Evolutionary conservation across 2,888 invertebrate genomes (phyloP).

Genomic region (Trichacis sp.): DNA sequence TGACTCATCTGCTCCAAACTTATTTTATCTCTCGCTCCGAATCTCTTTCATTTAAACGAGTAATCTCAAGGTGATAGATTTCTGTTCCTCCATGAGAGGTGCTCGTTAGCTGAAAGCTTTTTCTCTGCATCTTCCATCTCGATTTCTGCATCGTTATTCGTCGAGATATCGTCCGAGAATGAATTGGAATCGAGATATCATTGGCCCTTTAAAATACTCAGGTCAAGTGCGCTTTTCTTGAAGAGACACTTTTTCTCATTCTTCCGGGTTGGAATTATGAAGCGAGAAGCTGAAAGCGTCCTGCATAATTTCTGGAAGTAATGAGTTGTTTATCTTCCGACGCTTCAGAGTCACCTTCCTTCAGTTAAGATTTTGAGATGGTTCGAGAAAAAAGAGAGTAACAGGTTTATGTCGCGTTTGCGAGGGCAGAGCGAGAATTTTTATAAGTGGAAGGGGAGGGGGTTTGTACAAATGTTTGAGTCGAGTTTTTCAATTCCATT

Average conservation of each 20-base stretch:
- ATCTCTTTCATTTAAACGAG: conserved; percentile 41
- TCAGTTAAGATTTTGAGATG: conserved; percentile 7
- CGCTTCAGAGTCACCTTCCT: too few species aligned
- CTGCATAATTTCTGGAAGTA: neutral
- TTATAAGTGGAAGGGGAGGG: too few species aligned
- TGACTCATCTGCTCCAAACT: conserved; percentile 40
- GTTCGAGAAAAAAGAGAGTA: conserved; percentile 7
- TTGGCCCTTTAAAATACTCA: too few species aligned
- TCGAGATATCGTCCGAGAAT: neutral
- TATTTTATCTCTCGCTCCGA: conserved; percentile 41
- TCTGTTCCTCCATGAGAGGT: conserved; percentile 37
- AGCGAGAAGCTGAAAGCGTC: neutral
- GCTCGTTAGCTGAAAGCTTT: conserved; percentile 40
- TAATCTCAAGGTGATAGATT: conserved; percentile 40
- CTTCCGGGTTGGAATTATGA: too few species aligned
- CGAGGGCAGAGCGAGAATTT: too few species aligned
- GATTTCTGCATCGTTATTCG: conserved; percentile 13
- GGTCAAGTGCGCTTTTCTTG: too few species aligned
- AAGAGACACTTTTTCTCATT: too few species aligned
- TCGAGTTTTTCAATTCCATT: too few species aligned
- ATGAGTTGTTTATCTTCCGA: neutral
- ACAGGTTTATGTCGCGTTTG: conserved; percentile 21
- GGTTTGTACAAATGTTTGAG: too few species aligned
- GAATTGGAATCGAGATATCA: too few species aligned
- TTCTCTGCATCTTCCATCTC: conserved; percentile 32